A percentile compares a stretch with the other conserved stretches of the same genome.
These are phyloP conservation scores for Calcarius ornatus DNA, from an alignment of 2,113 vertebrate genomes.

Conservation along the genomic window DNA sequence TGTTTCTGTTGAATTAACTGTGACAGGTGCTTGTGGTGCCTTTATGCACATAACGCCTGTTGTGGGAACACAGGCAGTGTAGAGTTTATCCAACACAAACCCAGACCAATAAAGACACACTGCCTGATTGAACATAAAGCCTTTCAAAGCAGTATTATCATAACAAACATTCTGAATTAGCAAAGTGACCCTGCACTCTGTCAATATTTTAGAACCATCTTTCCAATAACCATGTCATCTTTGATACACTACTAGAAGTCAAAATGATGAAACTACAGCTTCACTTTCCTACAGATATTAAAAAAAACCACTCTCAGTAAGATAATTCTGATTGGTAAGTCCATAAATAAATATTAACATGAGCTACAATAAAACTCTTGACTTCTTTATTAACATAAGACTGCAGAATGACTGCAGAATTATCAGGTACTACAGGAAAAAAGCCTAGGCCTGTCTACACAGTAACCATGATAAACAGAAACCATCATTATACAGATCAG, in stretches of 20 bases:
- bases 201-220: neutral
- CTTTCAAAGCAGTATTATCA: neutral
- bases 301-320: neutral
- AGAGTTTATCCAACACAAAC: neutral
- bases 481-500: neutral
- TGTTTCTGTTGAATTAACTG: neutral
- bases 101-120: neutral
- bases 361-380: neutral
- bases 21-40: neutral
- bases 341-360: neutral
- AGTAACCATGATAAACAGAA: neutral
- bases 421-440: neutral
- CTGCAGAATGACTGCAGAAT: neutral
- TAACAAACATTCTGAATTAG: neutral
- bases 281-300: neutral
- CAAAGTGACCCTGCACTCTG: neutral
- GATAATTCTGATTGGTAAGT: neutral
- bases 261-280: neutral
- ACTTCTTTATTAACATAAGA: neutral
- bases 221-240: neutral
- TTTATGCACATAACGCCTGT: fast-evolving
- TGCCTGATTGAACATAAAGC: neutral
- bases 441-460: neutral
- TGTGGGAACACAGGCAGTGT: neutral
- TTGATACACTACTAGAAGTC: neutral